Base-by-base conservation (phyloP, 2,113 vertebrate genomes). In the Ranitomeya imitator region DNA sequence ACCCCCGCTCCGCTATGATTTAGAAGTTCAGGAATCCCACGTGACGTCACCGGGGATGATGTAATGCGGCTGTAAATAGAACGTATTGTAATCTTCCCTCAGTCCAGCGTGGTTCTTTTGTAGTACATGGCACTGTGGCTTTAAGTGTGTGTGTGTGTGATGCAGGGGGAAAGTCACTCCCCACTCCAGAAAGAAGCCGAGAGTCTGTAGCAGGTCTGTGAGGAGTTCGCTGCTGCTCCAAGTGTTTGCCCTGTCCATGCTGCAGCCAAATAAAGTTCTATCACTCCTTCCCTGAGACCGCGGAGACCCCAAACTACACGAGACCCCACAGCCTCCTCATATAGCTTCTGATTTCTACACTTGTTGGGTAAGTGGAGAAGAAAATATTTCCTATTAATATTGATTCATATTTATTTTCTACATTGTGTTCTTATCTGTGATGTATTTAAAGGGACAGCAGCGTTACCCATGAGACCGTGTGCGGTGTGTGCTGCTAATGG, bases 11-110 rank as follows among this genome's bases (percentile, higher is more conserved):
- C 90, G 96, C 97, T 97, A 98, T 98, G 98, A 99, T 99, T 99
- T 98, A 98, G 97, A 99, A 99, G 97, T 98, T 99, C 97, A 99
- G 97, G 98, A 99, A 99, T 99, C 97, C 98, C 97, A 99, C 97
- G 98, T 99, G 98, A 99, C 98, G 98, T 99, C 98, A 99, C 96
- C 96, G 90, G 94, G 95, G 98, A 96, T 98, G 98, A 99, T 97
- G 98, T 99, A 97, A 99, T 99, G 97, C 96, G 97, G 95, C 98
- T 98, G 97, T 98, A 98, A 99, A 99, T 99, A 99, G 98, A 97
- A 96, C 96, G 97, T 97, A 98, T 98, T 98, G 97, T 99, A 98
- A 99, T 98, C 97, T 97, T 97, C 97, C 92, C 97, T 97, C 98
- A 99, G 97, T 99, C 96, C 98, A 98, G 96, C 98, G 98, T 99